Conservation (phyloP, 2,797 vertebrate genomes). For the Nasua narica region DNA sequence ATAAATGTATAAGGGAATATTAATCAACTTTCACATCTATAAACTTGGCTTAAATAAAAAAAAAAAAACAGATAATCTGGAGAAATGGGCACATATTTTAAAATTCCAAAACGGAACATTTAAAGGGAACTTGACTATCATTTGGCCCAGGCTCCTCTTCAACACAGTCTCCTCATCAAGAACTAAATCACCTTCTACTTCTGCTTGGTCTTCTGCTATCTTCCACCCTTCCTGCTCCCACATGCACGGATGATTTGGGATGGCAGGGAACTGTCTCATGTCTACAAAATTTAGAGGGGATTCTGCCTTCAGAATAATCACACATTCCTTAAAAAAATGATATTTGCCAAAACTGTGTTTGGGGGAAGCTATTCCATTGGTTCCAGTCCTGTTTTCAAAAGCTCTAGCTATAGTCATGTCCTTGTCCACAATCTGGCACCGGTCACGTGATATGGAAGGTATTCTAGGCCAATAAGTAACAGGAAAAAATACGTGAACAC, state of each 20-base stretch:
- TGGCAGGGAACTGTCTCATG: not conserved
- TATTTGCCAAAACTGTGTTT: not conserved
- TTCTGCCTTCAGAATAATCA: not conserved
- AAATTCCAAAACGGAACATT: not conserved
- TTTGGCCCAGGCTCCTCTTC: not conserved
- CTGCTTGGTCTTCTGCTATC: not conserved
- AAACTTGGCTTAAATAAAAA: not conserved
- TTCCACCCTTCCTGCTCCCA: not conserved
- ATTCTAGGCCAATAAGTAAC: not conserved
- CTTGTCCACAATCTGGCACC: not conserved
- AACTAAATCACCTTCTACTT: not conserved
- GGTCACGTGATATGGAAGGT: not conserved
- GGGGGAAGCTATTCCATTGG: not conserved
- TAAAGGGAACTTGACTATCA: not conserved
- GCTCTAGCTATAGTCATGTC: not conserved
- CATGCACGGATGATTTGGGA: not conserved
- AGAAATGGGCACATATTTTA: not conserved
- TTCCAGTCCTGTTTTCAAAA: not conserved
- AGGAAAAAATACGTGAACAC: not conserved
- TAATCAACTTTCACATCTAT: not conserved
- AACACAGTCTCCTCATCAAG: not conserved
- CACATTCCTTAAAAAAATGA: not conserved
- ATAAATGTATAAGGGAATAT: not conserved
- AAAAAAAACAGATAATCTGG: not conserved
- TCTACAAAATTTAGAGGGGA: not conserved